Evolutionary conservation across 1,140 invertebrate species (phyloP), one percentile per base, ranked within the genome.

Genomic region (Orius laevigatus): DNA sequence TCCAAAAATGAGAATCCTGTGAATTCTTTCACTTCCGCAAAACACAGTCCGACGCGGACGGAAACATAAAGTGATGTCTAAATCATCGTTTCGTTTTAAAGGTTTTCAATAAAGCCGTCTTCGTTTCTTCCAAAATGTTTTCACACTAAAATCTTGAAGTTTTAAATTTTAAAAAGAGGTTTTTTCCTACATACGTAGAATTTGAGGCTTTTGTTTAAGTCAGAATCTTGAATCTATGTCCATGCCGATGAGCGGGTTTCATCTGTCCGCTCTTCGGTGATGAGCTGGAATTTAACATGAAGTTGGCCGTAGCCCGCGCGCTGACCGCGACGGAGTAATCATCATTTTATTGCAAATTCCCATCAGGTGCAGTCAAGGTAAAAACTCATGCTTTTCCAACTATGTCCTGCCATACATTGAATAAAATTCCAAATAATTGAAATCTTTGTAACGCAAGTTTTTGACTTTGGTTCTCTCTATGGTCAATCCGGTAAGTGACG

Each of bases 281-380:
- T 68, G 49, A 87, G 70, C 59, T 76, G 76, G 49, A 90, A n/a
- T n/a, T n/a, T 64, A 15, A 90, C 67, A 14, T 73, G 77, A 33
- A 82, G 68, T 57, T 78, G 72, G 40, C 78, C 76, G 48, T 85
- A 60, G 80, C 76, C 19, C 70, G 78, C 5, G 77, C 84, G 48
- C 83, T 72, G 0, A 83, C 79, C n/a, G n/a, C n/a, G n/a, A n/a
- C n/a, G n/a, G n/a, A n/a, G 62, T 90, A 92, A 60, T 91, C 78
- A 6, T 79, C 73, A 90, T 79, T 60, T 75, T 78, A 31, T 75
- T 70, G 72, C 88, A 93, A 19, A 90, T 71, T 53, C 66, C 88
- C 60, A 91, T 71, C 5, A 87, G n/a, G 55, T 59, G 90, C 86
- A 8, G 80, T 81, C 16, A 93, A 70, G 60, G n/a, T n/a, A 79